phyloP scores from a whole-genome alignment of 2,888 invertebrate genomes.

The Ceraclea dissimilis region DNA sequence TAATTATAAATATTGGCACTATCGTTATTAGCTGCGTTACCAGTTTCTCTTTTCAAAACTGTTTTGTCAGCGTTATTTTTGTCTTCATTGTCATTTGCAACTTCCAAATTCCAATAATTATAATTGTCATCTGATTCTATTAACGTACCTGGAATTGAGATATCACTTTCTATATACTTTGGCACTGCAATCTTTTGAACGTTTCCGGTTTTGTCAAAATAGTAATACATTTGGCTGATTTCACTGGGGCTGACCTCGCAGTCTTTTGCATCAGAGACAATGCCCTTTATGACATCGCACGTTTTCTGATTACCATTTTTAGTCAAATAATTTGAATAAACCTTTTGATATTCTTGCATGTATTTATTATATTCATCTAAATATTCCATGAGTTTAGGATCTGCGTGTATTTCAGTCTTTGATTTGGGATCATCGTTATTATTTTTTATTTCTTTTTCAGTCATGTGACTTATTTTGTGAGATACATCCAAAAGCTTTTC shows the following conservation, averaged over 20 bases:
- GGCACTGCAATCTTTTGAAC: neutral
- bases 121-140: conserved; percentile 1
- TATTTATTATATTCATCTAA: neutral
- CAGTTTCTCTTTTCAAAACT: too few relatives aligned
- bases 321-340: neutral
- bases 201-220: neutral
- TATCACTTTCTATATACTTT: neutral
- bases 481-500: neutral
- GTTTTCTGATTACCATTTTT: neutral
- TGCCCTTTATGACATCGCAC: neutral
- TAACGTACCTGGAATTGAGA: neutral
- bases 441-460: neutral
- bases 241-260: neutral
- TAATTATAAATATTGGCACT: too few relatives aligned
- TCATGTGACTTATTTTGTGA: neutral
- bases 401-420: neutral
- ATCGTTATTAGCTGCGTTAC: too few relatives aligned
- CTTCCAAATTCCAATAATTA: neutral
- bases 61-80: neutral
- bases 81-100: neutral
- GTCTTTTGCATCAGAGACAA: neutral
- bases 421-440: neutral
- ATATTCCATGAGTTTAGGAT: neutral
- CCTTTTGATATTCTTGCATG: neutral
- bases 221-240: neutral